These are phyloP conservation scores for Sceloporus tristichus DNA, from an alignment of 2,113 vertebrate species.

Conservation along the genomic window DNA sequence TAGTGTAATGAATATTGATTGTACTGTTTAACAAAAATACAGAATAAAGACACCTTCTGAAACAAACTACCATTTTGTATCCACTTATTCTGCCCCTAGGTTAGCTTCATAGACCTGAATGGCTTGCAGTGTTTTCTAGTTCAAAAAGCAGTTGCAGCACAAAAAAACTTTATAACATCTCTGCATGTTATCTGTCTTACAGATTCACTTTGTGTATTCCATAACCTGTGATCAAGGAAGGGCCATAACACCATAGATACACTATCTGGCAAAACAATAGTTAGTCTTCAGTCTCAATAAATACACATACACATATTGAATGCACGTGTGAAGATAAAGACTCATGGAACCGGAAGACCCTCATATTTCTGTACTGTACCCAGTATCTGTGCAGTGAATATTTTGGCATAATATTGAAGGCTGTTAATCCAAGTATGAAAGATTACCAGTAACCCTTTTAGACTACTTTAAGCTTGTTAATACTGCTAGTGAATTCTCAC, in stretches of 20 bases:
- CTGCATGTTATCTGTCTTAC: too few species aligned
- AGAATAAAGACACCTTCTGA: slow-evolving; percentile 28
- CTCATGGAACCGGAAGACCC: neutral
- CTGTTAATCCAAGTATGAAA: neutral
- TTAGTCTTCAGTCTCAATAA: too few species aligned
- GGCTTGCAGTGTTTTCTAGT: neutral
- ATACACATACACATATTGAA: neutral
- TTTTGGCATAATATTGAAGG: too few species aligned
- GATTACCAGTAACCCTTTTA: neutral
- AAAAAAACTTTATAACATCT: neutral
- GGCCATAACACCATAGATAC: neutral
- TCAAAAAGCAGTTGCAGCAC: neutral
- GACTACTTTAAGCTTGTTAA: neutral
- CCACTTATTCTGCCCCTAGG: neutral
- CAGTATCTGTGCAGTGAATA: too few species aligned
- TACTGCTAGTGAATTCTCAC: neutral
- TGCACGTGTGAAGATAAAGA: too few species aligned
- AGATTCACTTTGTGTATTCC: neutral
- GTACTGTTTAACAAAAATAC: slow-evolving; percentile 11
- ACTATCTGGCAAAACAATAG: neutral
- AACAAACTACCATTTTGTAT: slow-evolving; percentile 6
- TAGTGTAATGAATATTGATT: slow-evolving; percentile 4
- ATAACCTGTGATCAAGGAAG: neutral
- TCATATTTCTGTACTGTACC: too few species aligned
- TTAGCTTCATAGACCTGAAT: neutral